Conservation (phyloP, 2,113 vertebrate genomes). For the Hippocampus mohnikei region DNA sequence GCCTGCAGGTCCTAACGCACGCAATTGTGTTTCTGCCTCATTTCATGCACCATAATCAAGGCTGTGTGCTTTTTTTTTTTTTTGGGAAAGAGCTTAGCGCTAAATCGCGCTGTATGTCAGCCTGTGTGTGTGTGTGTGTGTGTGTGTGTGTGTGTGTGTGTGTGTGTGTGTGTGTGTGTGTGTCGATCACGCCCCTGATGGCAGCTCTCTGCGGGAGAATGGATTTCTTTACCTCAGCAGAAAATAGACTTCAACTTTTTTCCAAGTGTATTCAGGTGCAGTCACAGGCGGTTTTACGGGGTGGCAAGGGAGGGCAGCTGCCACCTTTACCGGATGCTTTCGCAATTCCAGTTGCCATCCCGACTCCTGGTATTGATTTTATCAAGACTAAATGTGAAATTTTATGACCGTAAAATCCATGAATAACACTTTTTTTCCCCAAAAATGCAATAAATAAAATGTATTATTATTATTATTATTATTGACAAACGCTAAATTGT, state of each 20-base stretch:
- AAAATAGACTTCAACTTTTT: neutral
- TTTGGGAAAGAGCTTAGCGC: constrained; percentile 12
- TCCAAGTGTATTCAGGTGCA: neutral
- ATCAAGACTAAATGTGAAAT: too few relatives aligned
- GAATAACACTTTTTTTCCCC: too few relatives aligned
- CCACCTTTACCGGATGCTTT: too few relatives aligned
- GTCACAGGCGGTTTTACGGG: too few relatives aligned
- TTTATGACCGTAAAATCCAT: too few relatives aligned
- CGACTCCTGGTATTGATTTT: too few relatives aligned
- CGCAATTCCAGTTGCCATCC: too few relatives aligned
- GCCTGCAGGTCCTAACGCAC: constrained; percentile 70
- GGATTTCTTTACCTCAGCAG: neutral
- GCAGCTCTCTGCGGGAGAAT: neutral
- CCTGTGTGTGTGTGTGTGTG: constrained; percentile 7
- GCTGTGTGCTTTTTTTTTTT: constrained; percentile 30
- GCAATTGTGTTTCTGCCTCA: constrained; percentile 72
- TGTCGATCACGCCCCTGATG: neutral
- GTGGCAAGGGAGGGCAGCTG: too few relatives aligned
- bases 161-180: neutral
- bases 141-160: too few relatives aligned
- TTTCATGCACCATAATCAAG: constrained; percentile 75
- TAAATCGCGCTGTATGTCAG: constrained; percentile 38
- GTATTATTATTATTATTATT: too few relatives aligned
- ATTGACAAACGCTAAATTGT: too few relatives aligned
- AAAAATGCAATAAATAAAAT: too few relatives aligned